phyloP scores from a whole-genome alignment of 2,888 invertebrate species.

The Pasiphila rectangulata region DNA sequence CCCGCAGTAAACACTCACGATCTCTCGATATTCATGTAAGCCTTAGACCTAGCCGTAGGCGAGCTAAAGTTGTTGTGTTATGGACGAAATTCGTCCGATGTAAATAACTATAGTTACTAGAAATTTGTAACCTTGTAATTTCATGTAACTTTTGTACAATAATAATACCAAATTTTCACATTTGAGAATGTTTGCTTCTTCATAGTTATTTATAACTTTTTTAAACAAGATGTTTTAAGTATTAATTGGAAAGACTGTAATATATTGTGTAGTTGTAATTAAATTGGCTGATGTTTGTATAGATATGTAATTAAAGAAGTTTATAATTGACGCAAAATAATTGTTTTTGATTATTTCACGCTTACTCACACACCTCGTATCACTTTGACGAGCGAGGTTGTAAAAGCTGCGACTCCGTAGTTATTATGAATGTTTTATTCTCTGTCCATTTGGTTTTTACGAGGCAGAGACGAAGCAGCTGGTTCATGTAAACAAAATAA shows the following conservation, averaged over 20 bases:
- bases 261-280: slow-evolving; percentile 76
- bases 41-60: slow-evolving; percentile 61
- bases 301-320: slow-evolving; percentile 75
- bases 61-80: slow-evolving; percentile 60
- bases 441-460: slow-evolving; percentile 65
- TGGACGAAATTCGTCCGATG: slow-evolving; percentile 60
- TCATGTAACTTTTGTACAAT: slow-evolving; percentile 78
- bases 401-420: slow-evolving; percentile 47
- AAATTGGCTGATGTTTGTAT: slow-evolving; percentile 77
- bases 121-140: slow-evolving; percentile 50
- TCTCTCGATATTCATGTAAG: slow-evolving; percentile 62
- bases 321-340: slow-evolving; percentile 57
- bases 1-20: slow-evolving; percentile 52
- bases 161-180: slow-evolving; percentile 78
- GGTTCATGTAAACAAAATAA: slow-evolving; percentile 69
- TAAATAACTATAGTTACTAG: slow-evolving; percentile 61
- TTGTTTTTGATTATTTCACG: slow-evolving; percentile 36
- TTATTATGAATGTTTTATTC: slow-evolving; percentile 63
- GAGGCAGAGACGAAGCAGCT: slow-evolving; percentile 61
- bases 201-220: slow-evolving; percentile 63
- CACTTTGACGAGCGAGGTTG: slow-evolving; percentile 40
- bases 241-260: slow-evolving; percentile 80
- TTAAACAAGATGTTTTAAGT: slow-evolving; percentile 68
- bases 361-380: slow-evolving; percentile 22
- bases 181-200: slow-evolving; percentile 74